phyloP scores from a whole-genome alignment of 2,888 invertebrate species.

The Ophion ellenae region DNA sequence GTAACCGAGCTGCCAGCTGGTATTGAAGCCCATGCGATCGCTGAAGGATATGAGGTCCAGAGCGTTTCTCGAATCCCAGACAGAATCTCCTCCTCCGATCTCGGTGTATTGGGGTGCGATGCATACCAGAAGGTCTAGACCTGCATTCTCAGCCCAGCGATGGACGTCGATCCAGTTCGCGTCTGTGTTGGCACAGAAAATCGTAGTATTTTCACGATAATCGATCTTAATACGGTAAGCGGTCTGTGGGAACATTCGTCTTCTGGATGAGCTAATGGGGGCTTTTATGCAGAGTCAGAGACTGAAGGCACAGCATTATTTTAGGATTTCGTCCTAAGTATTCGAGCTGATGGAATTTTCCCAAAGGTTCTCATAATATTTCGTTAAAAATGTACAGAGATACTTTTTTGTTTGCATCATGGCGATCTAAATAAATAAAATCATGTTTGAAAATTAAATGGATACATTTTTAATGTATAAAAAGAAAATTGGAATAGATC shows the following conservation, averaged over 20 bases:
- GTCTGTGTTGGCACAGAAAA: conserved; percentile 73
- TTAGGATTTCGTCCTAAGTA: no score
- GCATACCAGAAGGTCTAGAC: conserved; percentile 80
- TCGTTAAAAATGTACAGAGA: no score
- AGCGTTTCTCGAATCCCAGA: conserved; percentile 89
- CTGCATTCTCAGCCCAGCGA: conserved; percentile 80
- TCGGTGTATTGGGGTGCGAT: conserved; percentile 85
- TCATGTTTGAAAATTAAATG: no score
- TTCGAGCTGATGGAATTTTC: no score
- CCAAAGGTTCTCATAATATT: no score
- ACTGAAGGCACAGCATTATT: no score
- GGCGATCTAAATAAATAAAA: no score
- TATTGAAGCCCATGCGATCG: conserved; percentile 87
- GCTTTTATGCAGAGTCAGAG: no score
- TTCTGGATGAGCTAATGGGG: background rate
- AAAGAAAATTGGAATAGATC: no score
- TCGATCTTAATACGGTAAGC: conserved; percentile 5
- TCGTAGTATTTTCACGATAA: conserved; percentile 53
- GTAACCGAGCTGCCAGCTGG: conserved; percentile 91
- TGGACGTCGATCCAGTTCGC: conserved; percentile 80
- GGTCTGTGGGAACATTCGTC: background rate
- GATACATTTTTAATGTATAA: no score
- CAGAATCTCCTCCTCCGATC: conserved; percentile 81
- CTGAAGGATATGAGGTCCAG: conserved; percentile 88
- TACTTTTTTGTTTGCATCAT: no score